Evolutionary conservation across 2,113 vertebrate species (phyloP).

Genomic region (Muscicapa adusta): DNA sequence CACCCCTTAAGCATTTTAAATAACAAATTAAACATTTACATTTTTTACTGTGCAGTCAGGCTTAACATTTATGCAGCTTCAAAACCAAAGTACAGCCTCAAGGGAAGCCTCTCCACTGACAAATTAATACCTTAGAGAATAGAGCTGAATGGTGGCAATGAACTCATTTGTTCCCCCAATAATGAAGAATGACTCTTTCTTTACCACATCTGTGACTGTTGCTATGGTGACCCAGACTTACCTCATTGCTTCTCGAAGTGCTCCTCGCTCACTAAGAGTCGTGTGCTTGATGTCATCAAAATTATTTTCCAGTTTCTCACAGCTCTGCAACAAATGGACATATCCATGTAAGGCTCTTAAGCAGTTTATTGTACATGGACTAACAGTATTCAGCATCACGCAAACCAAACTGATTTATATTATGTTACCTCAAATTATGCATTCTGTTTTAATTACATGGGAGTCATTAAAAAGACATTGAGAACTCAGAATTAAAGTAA

Average conservation of each 20-base stretch:
- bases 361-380: conserved; percentile 19
- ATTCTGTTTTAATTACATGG: conserved; percentile 64
- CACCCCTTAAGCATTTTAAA: conserved; percentile 81
- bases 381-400: conserved; percentile 5
- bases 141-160: conserved; percentile 86
- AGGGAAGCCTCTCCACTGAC: conserved; percentile 82
- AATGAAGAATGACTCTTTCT: conserved; percentile 92
- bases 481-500: conserved; percentile 74
- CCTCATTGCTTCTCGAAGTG: conserved; percentile 92
- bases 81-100: conserved; percentile 81
- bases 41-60: conserved; percentile 82
- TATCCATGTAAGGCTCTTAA: conserved; percentile 32
- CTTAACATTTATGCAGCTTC: conserved; percentile 84
- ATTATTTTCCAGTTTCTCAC: conserved; percentile 91
- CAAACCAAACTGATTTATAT: conserved; percentile 54
- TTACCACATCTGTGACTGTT: conserved; percentile 89
- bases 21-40: conserved; percentile 86
- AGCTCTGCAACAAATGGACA: conserved; percentile 74
- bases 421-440: conserved; percentile 56
- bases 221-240: conserved; percentile 88
- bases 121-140: conserved; percentile 92
- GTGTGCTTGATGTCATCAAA: conserved; percentile 97
- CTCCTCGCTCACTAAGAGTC: conserved; percentile 88
- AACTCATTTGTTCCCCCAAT: conserved; percentile 92
- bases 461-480: conserved; percentile 78